Base-by-base conservation (phyloP, 2,888 invertebrate genomes). In the Eilema depressum region DNA sequence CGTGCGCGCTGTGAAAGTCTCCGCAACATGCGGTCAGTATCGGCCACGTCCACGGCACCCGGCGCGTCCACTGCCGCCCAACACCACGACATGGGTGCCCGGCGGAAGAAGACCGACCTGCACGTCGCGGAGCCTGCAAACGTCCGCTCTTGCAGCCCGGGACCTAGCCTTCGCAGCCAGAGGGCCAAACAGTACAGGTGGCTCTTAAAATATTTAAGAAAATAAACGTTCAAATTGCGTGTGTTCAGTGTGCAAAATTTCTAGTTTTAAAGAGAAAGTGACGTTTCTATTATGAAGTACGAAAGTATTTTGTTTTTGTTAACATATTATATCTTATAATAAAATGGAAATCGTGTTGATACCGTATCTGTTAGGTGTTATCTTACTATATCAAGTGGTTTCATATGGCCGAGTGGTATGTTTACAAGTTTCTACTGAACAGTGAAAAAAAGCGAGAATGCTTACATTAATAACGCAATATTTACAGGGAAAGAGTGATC, bases 81-180 rank as follows among this genome's bases (percentile, higher is more conserved):
- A 75, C 83, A 81, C 72, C 81, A 70, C 62, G 70, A 83, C 62
- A 85, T 94, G 82, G 86, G 97, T 93, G 89, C 97, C 91, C 79
- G 96, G 82, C 76, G 97, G 92, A 89, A 97, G 93, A 94, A 96
- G 88, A 95, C 95, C 23, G 95, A 95, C 89, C 91, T 95, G 23
- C 95, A 94, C 80, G 95, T 95, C 72, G 93, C 93, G 2, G 95
- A 93, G 73, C 92, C 95, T 64, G 82, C 89, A 20, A 83, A 89
- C 72, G 89, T 85, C 25, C 91, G 94, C 71, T 93, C 94, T 47
- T 86, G 87, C 76, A 94, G 94, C 82, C 95, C 95, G 14, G 93
- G 95, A 17, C 95, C 96, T 78, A 96, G 96, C 85, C 96, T 97
- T 83, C 93, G 95, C 73, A 94, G 94, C 83, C 95, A 95, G 80